phyloP scores from a whole-genome alignment of 2,888 invertebrate species.

The Xylota sylvarum region DNA sequence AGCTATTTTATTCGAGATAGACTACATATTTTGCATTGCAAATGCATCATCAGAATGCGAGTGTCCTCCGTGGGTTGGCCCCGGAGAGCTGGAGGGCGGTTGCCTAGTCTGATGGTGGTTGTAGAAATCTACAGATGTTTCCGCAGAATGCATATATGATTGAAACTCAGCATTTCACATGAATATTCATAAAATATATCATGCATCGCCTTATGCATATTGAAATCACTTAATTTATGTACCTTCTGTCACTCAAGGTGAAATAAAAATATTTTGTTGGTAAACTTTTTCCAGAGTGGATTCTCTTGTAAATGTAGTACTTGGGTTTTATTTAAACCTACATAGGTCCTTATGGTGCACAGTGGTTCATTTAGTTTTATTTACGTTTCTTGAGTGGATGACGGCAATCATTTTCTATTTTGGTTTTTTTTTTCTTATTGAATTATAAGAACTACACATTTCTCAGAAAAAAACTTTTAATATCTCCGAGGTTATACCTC shows the following conservation, averaged over 20 bases:
- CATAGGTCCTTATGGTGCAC: no score
- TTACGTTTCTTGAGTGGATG: no score
- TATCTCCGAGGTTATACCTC: no score
- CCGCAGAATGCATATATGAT: conserved; percentile 3
- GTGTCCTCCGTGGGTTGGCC: not conserved
- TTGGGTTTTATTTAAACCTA: no score
- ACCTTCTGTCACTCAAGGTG: conserved; percentile 1
- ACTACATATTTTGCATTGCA: conserved; percentile 25
- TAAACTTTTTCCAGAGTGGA: not conserved
- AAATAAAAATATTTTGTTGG: not conserved
- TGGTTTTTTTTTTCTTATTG: no score
- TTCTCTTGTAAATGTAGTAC: not conserved
- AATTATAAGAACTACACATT: no score
- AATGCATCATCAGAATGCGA: conserved; percentile 7
- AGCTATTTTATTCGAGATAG: not conserved
- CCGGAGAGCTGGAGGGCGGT: not conserved
- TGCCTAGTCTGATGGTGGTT: not conserved
- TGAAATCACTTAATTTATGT: not conserved
- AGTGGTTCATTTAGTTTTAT: no score
- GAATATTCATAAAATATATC: conserved; percentile 23
- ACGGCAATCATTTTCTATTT: no score
- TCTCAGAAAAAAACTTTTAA: no score
- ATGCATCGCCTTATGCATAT: conserved; percentile 6
- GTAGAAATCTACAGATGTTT: not conserved
- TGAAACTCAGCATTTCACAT: not conserved